A percentile compares a stretch with the other conserved stretches of the same genome.
Conservation (phyloP, 1,140 invertebrate species). For the Zaprionus ornatus region DNA sequence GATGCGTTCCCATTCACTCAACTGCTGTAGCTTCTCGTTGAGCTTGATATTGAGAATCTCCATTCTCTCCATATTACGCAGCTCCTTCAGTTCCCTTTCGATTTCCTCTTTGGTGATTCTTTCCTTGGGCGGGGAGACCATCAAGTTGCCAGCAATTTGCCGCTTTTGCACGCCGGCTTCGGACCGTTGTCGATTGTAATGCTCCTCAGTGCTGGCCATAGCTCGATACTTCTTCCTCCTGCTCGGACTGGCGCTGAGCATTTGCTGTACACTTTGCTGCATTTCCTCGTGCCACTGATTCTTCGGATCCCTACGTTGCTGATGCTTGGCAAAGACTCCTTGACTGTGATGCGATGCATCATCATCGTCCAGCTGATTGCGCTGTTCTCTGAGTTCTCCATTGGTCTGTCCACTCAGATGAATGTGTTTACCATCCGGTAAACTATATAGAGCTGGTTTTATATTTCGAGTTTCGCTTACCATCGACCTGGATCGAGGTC, state of each 20-base stretch:
- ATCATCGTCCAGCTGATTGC: neutral
- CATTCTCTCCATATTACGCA: neutral
- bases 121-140: neutral
- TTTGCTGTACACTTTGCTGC: neutral
- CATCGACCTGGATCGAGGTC: slow-evolving; percentile 10
- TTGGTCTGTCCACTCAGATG: neutral
- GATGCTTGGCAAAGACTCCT: neutral
- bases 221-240: neutral
- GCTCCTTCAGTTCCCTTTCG: neutral
- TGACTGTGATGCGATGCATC: neutral
- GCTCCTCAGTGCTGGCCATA: neutral
- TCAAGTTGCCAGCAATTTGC: neutral
- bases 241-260: neutral
- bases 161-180: neutral
- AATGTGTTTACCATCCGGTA: neutral
- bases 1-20: slow-evolving; percentile 27
- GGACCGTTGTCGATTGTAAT: neutral
- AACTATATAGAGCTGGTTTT: neutral
- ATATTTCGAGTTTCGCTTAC: neutral
- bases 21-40: slow-evolving; percentile 1
- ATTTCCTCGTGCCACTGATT: slow-evolving; percentile 16
- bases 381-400: neutral
- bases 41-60: neutral
- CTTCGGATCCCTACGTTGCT: neutral
- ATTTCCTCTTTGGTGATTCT: neutral